Conservation (phyloP, 2,113 vertebrate genomes). For the Sapajus apella region DNA sequence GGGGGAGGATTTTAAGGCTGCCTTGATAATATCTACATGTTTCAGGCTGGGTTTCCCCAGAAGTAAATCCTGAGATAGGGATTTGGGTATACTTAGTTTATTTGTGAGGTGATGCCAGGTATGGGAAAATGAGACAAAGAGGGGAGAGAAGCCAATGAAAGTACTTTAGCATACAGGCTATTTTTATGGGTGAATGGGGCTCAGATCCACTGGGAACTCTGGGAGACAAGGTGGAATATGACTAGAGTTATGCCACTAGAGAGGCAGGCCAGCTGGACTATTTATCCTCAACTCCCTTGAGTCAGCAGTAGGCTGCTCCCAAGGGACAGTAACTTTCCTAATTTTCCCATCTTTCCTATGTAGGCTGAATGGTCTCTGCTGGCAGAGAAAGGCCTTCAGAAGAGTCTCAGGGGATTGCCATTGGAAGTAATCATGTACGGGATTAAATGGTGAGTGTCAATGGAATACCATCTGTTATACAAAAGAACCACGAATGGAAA, state of each 20-base stretch:
- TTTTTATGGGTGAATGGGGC: background rate
- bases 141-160: background rate
- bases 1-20: background rate
- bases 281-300: background rate
- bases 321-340: background rate
- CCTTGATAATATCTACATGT: background rate
- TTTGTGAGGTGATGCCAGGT: background rate
- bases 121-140: background rate
- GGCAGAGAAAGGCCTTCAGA: background rate
- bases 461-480: background rate
- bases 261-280: background rate
- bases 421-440: background rate
- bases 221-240: background rate
- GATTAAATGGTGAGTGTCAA: background rate
- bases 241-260: background rate
- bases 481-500: background rate
- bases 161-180: background rate
- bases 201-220: background rate
- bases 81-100: background rate
- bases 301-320: background rate
- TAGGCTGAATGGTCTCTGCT: background rate
- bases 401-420: background rate
- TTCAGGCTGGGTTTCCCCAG: background rate
- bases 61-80: background rate
- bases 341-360: background rate